These are phyloP conservation scores for Discoglossus pictus DNA, from an alignment of 2,797 vertebrate genomes.

Conservation along the genomic window DNA sequence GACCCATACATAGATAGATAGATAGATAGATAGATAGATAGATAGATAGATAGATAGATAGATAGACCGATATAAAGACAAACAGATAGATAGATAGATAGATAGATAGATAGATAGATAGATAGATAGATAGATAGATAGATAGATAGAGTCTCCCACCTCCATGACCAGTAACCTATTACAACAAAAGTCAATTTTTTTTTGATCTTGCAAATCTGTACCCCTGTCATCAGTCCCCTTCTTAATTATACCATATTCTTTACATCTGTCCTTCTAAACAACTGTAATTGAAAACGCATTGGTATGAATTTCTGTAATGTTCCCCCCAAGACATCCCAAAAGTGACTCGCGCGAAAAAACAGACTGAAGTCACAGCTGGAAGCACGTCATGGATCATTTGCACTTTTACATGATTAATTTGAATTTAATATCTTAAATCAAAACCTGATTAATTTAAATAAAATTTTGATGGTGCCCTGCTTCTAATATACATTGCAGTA, in stretches of 20 bases:
- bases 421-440: slow-evolving; percentile 99
- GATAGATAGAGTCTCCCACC: too few species aligned
- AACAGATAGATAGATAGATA: too few species aligned
- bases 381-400: slow-evolving; percentile 98
- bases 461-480: slow-evolving; percentile 96
- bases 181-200: slow-evolving; percentile 47
- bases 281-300: slow-evolving; percentile 99
- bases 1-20: too few species aligned
- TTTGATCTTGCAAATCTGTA: slow-evolving; percentile 73
- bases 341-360: slow-evolving; percentile 91
- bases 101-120: too few species aligned
- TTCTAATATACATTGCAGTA: slow-evolving; percentile 91
- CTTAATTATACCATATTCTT: slow-evolving; percentile 95
- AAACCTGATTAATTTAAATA: slow-evolving; percentile 99
- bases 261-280: slow-evolving; percentile 98
- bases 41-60: too few species aligned
- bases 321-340: slow-evolving; percentile 94
- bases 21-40: too few species aligned
- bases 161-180: slow-evolving; percentile 62
- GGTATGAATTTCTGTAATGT: slow-evolving; percentile 97
- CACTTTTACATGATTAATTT: slow-evolving; percentile 99
- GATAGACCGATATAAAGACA: too few species aligned
- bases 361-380: slow-evolving; percentile 98
- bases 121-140: too few species aligned
- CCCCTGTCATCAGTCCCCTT: slow-evolving; percentile 78